phyloP scores from a whole-genome alignment of 2,797 vertebrate species.

The Naso thynnoides region DNA sequence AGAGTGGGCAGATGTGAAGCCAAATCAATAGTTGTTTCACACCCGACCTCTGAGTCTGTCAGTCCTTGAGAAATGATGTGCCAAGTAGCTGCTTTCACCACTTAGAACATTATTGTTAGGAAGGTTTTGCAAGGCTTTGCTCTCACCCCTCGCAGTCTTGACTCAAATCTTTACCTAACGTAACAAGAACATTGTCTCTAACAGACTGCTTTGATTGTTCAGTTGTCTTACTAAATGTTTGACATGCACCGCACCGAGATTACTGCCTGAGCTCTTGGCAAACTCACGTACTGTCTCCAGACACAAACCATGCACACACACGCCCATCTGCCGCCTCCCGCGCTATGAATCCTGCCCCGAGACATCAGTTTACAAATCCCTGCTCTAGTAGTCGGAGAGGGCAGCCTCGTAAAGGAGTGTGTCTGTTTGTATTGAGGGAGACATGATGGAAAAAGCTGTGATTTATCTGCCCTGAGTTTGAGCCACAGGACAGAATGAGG shows the following conservation, averaged over 20 bases:
- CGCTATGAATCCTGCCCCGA: constrained; percentile 67
- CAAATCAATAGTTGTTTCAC: constrained; percentile 50
- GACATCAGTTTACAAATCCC: constrained; percentile 74
- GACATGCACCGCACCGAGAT: constrained; percentile 61
- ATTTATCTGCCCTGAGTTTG: constrained; percentile 63
- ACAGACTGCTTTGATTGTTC: constrained; percentile 46
- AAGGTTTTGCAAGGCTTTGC: constrained; percentile 13
- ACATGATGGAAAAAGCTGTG: constrained; percentile 72
- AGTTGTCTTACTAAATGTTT: constrained; percentile 50
- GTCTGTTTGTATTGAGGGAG: constrained; percentile 75
- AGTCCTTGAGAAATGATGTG: constrained; percentile 29
- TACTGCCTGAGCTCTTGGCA: constrained; percentile 64
- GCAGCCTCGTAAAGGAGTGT: constrained; percentile 65
- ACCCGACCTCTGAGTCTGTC: constrained; percentile 18
- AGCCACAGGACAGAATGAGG: constrained; percentile 65
- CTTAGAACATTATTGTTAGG: constrained; percentile 28
- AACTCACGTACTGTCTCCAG: constrained; percentile 50
- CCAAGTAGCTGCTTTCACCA: constrained; percentile 9
- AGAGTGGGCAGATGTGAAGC: constrained; percentile 41
- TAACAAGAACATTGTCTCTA: constrained; percentile 29
- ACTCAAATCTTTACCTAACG: constrained; percentile 3
- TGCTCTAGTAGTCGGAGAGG: constrained; percentile 58
- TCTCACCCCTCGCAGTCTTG: not conserved
- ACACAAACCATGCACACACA: constrained; percentile 69
- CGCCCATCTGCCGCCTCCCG: constrained; percentile 61